Conservation (phyloP, 2,888 invertebrate species). For the Argyra leucocephala region DNA sequence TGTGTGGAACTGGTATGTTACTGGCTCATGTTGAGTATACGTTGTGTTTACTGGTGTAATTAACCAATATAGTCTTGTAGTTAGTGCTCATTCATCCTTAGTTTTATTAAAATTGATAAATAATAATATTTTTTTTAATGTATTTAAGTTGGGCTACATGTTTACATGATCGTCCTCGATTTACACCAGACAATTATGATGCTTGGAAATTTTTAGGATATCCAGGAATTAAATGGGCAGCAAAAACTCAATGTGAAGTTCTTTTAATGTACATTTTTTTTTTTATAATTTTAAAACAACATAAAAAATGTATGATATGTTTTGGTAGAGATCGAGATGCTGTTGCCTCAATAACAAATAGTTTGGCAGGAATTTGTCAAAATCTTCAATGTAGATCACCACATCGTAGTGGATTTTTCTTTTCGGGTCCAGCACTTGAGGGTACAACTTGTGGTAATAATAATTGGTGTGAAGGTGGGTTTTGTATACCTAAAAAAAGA, state of each 20-base stretch:
- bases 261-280: constrained; percentile 41
- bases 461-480: constrained; percentile 60
- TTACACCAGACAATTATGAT: constrained; percentile 46
- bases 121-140: constrained; percentile 8
- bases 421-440: constrained; percentile 72
- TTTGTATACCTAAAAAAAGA: constrained; percentile 45
- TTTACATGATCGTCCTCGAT: constrained; percentile 50
- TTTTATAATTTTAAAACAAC: not conserved
- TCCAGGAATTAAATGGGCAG: constrained; percentile 62
- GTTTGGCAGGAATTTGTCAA: constrained; percentile 48
- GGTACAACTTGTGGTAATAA: constrained; percentile 62
- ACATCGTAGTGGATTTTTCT: constrained; percentile 62
- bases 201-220: constrained; percentile 54
- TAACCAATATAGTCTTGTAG: too few species aligned
- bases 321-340: constrained; percentile 55
- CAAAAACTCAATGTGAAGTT: constrained; percentile 66
- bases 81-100: too few species aligned
- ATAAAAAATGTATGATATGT: not conserved
- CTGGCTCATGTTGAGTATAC: too few species aligned
- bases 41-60: too few species aligned
- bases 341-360: constrained; percentile 42
- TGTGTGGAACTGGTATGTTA: too few species aligned
- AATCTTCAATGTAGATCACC: constrained; percentile 64
- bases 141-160: constrained; percentile 54
- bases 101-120: too few species aligned